Base-by-base conservation (phyloP, 2,888 invertebrate species). In the Zele albiditarsus region DNA sequence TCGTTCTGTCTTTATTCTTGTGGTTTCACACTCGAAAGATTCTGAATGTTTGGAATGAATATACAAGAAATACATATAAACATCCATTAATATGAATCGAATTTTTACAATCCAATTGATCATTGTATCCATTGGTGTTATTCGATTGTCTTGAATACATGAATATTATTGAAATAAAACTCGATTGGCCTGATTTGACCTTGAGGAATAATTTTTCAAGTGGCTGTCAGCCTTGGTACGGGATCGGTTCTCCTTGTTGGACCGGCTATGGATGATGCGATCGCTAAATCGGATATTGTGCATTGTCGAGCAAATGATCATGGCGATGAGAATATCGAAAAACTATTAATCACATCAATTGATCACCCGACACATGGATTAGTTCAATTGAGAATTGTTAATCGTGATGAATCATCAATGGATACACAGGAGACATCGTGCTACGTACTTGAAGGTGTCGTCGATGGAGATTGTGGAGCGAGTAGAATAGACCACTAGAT, bases 211-310 rank as follows among this genome's bases (percentile, higher is more conserved):
- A 73, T 82, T 86, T 84, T 88, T 86, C 80, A 87, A 89, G 89
- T 89, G 86, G 84, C 89, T 76, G 86, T 89, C 82, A 89, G 89
- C 83, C 88, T 89, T 82, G 89, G 88, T 75, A 80, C 83, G 76
- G 89, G 89, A 79, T 84, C 88, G 79, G 79, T 88, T 20, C 84
- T 89, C 58, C 83, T 89, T 75, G 80, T 89, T 78, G 87, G 87
- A 31, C 33, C 71, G 23, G 31, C 42, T 25, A 14, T 28, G 65
- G 53, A 63, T 25, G 57, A 31, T 23, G 25, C 67, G 3, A 46
- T 23, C 20, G n/a, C 49, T 33, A 25, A 60, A 65, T 25, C 58
- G 79, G 28, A 77, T 76, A 58, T 28, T n/a, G 63, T 46, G 23
- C n/a, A 49, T 53, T 31, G 31, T 25, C 42, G 27, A 65, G 28